Evolutionary conservation across 2,113 vertebrate genomes (phyloP).

Genomic region (Pteruthius melanotis): DNA sequence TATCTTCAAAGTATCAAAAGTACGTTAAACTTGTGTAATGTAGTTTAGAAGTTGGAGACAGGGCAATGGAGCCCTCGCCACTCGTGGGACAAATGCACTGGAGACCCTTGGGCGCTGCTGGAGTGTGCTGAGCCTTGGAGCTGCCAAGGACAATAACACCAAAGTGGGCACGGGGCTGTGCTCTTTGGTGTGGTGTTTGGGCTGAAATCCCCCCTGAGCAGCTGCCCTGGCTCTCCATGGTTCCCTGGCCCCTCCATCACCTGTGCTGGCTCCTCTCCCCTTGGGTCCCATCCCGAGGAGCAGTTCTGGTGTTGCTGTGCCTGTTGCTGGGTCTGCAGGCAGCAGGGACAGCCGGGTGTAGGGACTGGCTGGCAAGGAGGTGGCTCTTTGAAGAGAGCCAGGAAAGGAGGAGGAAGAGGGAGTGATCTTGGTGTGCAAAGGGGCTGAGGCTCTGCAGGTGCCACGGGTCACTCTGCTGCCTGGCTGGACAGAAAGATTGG

Average conservation of each 20-base stretch:
- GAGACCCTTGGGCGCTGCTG: neutral
- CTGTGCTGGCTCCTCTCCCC: neutral
- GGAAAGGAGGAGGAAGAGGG: neutral
- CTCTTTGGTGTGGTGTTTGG: neutral
- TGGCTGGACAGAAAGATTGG: neutral
- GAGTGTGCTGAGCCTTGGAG: neutral
- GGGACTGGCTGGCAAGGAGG: neutral
- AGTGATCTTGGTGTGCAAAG: neutral
- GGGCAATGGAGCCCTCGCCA: neutral
- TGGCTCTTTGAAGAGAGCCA: neutral
- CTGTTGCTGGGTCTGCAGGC: neutral
- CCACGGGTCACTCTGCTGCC: neutral
- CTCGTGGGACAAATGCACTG: accelerated
- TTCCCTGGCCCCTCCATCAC: accelerated
- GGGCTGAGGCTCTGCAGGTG: neutral
- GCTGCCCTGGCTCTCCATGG: accelerated
- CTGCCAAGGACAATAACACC: neutral
- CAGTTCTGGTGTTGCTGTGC: accelerated
- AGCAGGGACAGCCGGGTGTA: neutral
- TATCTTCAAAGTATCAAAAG: neutral
- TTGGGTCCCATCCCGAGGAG: neutral
- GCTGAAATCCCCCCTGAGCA: neutral
- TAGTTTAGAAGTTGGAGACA: neutral
- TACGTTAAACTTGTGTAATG: neutral
- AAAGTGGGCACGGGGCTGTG: neutral